Evolutionary conservation across 2,113 vertebrate genomes (phyloP).

Genomic region (Bubalus kerabau): DNA sequence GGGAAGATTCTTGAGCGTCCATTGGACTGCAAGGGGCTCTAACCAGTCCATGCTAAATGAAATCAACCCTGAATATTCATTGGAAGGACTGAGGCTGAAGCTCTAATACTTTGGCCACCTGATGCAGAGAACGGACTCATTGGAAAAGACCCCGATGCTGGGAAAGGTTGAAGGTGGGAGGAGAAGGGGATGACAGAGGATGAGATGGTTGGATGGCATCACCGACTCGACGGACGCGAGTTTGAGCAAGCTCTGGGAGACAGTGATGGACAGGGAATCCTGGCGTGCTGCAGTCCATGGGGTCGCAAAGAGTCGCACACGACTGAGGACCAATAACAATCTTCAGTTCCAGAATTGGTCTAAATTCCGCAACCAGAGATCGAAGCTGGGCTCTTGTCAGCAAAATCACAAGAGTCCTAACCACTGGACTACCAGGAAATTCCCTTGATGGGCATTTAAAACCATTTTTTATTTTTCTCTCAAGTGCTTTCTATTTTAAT

Average conservation of each 20-base stretch:
- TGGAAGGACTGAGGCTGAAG: background rate
- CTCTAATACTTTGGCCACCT: background rate
- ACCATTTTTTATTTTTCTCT: background rate
- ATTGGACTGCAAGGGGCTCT: background rate
- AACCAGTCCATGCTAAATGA: background rate
- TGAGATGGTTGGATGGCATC: background rate
- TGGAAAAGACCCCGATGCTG: background rate
- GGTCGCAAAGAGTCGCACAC: background rate
- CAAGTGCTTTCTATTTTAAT: background rate
- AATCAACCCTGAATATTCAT: rapidly evolving
- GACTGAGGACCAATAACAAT: rapidly evolving
- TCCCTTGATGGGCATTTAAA: background rate
- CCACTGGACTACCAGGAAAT: background rate
- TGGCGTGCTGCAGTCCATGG: rapidly evolving
- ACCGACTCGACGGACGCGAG: rapidly evolving
- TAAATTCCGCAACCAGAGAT: background rate
- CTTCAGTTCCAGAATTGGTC: background rate
- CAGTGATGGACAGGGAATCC: background rate
- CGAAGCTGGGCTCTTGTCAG: background rate
- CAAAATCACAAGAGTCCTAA: background rate
- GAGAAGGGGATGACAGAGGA: background rate
- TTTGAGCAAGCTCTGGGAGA: rapidly evolving
- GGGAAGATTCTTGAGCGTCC: background rate
- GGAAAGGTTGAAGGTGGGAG: background rate
- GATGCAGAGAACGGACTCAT: rapidly evolving